Percentiles rank a stretch among this genome's conserved stretches.
These are phyloP conservation scores for Hermaeophaga mercurialis DNA, from an alignment of 2,888 invertebrate species.

Conservation along the genomic window DNA sequence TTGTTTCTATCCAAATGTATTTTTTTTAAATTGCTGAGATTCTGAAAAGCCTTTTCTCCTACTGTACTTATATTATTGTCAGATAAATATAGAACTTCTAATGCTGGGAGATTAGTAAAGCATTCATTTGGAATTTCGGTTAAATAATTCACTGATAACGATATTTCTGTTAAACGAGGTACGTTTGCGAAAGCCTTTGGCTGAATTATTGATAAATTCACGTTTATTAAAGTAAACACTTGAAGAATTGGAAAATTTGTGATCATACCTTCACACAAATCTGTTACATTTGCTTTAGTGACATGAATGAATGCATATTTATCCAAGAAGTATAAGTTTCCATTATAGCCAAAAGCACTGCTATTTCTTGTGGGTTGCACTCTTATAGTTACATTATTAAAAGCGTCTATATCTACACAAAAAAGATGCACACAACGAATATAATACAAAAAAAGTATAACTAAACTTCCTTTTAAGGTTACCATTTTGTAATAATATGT, in stretches of 20 bases:
- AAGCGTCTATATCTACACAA: constrained; percentile 39
- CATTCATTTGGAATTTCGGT: constrained; percentile 37
- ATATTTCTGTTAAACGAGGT: constrained; percentile 40
- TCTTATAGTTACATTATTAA: constrained; percentile 38
- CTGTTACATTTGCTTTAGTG: constrained; percentile 41
- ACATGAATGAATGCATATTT: constrained; percentile 40
- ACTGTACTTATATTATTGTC: constrained; percentile 41
- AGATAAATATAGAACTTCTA: constrained; percentile 43
- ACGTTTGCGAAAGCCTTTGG: constrained; percentile 43
- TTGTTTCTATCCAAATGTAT: constrained; percentile 45
- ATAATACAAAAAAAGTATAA: constrained; percentile 1
- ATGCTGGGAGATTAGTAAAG: constrained; percentile 38
- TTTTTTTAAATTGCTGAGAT: constrained; percentile 38
- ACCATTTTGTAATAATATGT: no score
- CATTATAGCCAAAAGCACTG: constrained; percentile 15
- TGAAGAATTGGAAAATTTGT: constrained; percentile 42
- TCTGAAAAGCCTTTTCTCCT: constrained; percentile 41
- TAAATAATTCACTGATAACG: constrained; percentile 44
- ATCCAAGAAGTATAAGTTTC: constrained; percentile 37
- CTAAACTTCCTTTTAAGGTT: not conserved
- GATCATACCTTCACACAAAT: constrained; percentile 46
- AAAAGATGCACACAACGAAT: constrained; percentile 5
- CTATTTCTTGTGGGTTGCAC: constrained; percentile 27
- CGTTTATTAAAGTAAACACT: constrained; percentile 40
- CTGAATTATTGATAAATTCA: constrained; percentile 43